These are phyloP conservation scores for Chouioia cunea DNA, from an alignment of 2,888 invertebrate species.

Conservation along the genomic window DNA sequence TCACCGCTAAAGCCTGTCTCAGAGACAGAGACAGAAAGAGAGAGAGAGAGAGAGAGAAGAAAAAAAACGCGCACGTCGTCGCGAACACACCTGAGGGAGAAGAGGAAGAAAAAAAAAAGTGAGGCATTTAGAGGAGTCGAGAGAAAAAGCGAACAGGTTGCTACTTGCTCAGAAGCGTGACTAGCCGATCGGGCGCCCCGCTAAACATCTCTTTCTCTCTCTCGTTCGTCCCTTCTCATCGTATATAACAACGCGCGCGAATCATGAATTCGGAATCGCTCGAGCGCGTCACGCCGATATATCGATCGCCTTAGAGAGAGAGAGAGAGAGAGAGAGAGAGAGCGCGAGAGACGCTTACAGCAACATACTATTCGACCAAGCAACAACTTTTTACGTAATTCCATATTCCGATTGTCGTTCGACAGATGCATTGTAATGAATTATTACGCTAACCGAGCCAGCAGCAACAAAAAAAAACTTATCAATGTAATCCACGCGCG, in stretches of 20 bases:
- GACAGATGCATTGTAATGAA: no score
- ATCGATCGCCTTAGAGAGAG: no score
- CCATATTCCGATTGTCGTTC: no score
- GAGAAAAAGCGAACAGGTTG: constrained; percentile 45
- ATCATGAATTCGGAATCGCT: constrained; percentile 46
- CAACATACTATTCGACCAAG: no score
- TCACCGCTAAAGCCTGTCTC: background rate
- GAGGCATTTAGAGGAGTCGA: background rate
- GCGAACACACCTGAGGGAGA: constrained; percentile 1
- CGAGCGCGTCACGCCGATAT: constrained; percentile 44
- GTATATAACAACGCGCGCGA: constrained; percentile 8
- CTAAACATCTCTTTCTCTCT: background rate
- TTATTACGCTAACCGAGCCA: no score
- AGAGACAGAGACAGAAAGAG: constrained; percentile 12
- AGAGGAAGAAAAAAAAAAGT: background rate
- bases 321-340: no score
- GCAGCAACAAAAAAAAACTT: no score
- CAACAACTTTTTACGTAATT: no score
- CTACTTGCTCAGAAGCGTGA: constrained; percentile 48
- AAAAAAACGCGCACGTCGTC: background rate
- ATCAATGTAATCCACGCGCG: no score
- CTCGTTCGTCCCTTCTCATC: background rate
- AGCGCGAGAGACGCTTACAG: no score
- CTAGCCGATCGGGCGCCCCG: constrained; percentile 41
- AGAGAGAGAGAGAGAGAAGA: constrained; percentile 4